phyloP scores from a whole-genome alignment of 2,797 vertebrate species.

The Microctenopoma stevenorrisi region DNA sequence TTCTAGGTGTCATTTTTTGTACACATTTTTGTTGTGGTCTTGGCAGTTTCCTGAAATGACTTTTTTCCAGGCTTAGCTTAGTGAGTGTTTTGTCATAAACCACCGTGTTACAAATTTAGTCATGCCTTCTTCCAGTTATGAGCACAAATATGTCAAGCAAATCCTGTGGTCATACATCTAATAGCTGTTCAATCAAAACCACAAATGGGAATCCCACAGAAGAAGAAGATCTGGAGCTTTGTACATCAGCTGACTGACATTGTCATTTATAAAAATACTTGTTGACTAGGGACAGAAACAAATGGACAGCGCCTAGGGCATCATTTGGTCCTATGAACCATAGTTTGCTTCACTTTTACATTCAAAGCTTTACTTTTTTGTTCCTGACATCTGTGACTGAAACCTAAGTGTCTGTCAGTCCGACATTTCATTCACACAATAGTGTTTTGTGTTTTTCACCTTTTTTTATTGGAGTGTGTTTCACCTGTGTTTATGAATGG shows the following conservation, averaged over 20 bases:
- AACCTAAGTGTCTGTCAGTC: constrained; percentile 19
- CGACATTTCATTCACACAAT: constrained; percentile 11
- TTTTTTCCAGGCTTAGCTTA: too few relatives aligned
- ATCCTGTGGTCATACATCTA: neutral
- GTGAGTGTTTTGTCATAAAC: neutral
- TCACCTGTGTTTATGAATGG: constrained; percentile 43
- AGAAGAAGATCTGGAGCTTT: neutral
- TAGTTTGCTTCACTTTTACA: constrained; percentile 19
- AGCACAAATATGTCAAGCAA: neutral
- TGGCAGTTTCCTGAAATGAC: too few relatives aligned
- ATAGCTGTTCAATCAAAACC: neutral
- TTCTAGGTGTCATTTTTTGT: neutral
- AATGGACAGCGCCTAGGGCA: neutral
- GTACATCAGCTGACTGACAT: neutral
- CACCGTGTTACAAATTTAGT: neutral
- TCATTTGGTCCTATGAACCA: constrained; percentile 13
- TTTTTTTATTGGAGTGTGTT: constrained; percentile 27
- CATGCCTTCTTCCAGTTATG: neutral
- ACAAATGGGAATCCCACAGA: neutral
- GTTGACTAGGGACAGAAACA: neutral
- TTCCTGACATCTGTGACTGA: constrained; percentile 27
- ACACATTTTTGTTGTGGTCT: neutral
- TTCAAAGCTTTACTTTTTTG: constrained; percentile 15
- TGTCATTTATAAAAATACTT: too few relatives aligned
- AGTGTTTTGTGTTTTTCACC: constrained; percentile 26